These are phyloP conservation scores for Mesocricetus auratus DNA, from an alignment of 2,113 vertebrate genomes.

Conservation along the genomic window DNA sequence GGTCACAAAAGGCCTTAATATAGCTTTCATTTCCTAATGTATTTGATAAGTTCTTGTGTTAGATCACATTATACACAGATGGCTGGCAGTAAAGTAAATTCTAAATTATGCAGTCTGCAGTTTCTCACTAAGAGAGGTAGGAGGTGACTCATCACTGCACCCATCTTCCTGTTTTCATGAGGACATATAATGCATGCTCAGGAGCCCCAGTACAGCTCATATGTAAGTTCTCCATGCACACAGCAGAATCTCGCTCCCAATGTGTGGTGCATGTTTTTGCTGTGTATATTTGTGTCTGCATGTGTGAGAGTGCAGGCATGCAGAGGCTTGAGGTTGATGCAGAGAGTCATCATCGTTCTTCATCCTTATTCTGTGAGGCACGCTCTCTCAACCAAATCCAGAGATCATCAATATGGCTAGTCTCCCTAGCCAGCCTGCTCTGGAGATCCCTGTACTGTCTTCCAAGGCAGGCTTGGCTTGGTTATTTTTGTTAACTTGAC, in stretches of 20 bases:
- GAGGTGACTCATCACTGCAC: conserved; percentile 76
- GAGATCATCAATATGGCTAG: neutral
- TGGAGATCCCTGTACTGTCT: neutral
- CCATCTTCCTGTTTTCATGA: conserved; percentile 76
- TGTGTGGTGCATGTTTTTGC: neutral
- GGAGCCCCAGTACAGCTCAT: conserved; percentile 57
- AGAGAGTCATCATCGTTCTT: neutral
- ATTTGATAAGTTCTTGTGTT: conserved; percentile 79
- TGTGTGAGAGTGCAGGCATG: no score
- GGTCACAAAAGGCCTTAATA: conserved; percentile 81
- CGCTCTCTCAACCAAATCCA: neutral
- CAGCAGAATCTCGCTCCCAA: neutral
- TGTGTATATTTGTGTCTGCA: neutral
- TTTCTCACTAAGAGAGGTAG: conserved; percentile 73
- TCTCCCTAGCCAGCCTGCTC: neutral
- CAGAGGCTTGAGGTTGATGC: neutral
- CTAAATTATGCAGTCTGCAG: conserved; percentile 84
- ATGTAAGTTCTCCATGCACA: neutral
- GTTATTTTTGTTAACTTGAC: neutral
- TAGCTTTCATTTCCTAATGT: conserved; percentile 87
- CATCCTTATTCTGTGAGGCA: neutral
- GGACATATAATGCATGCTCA: conserved; percentile 74
- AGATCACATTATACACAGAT: conserved; percentile 78
- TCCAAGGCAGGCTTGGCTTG: neutral
- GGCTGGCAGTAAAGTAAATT: conserved; percentile 82